phyloP scores from a whole-genome alignment of 2,113 vertebrate genomes.

The Macroglossus sobrinus region DNA sequence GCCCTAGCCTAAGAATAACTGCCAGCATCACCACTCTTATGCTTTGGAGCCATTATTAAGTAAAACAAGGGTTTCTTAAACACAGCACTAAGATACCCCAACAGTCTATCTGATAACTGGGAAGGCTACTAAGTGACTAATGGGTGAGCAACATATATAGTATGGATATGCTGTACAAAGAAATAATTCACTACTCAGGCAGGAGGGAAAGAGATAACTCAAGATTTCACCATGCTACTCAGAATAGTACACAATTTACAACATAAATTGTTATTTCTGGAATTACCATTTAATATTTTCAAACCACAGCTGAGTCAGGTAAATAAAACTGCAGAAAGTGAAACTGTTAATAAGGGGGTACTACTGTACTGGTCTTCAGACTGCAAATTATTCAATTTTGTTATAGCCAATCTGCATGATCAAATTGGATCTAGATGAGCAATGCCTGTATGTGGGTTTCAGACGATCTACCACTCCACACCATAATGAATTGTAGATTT shows the following conservation, averaged over 20 bases:
- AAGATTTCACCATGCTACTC: not conserved
- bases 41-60: not conserved
- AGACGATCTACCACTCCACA: not conserved
- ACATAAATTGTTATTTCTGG: not conserved
- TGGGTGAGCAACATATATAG: not conserved
- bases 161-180: not conserved
- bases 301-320: not conserved
- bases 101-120: not conserved
- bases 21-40: not conserved
- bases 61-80: not conserved
- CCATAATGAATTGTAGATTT: not conserved
- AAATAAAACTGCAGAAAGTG: not conserved
- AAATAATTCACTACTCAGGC: not conserved
- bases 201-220: not conserved
- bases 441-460: not conserved
- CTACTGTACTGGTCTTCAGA: not conserved
- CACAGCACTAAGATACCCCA: not conserved
- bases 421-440: not conserved
- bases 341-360: not conserved
- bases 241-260: not conserved
- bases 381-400: not conserved
- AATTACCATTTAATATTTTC: not conserved
- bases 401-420: not conserved
- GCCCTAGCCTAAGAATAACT: no score
- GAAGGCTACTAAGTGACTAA: not conserved